Base-by-base conservation (phyloP, 1,140 invertebrate species). In the Ceratosolen solmsi region DNA sequence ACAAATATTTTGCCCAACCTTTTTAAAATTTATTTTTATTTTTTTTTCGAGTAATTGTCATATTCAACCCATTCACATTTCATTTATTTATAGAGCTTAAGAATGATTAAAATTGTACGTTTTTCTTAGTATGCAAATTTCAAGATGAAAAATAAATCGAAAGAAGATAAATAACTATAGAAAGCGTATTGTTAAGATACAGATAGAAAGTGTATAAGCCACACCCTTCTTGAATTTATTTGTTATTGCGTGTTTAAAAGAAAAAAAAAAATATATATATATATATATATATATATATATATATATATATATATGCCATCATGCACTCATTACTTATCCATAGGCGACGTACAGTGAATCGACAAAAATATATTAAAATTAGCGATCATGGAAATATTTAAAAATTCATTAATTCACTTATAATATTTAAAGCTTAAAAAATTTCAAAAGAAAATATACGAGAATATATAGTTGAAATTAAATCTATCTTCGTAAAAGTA, bases 161-260 rank as follows among this genome's bases (percentile, higher is more conserved):
- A 51, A 77, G 54, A 73, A 77, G 2, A 82, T 73, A 71, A 77
- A 82, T 60, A 79, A 79, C 22, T 73, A 74, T 79, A 82, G 9
- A 73, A 73, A 82, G 33, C 38, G 70, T 78, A 73, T 79, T 68
- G 38, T 33, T 41, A 77, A 82, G 71, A 68, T 78, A 83, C 74
- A 79, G 46, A 74, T 79, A 79, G 76, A 79, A 79, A 68, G 58
- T 65, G 73, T 51, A 79, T 79, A 68, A 82, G 36, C 71, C 27
- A 79, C 70, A 79, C 74, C 71, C 58, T 83, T 83, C 71, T 46
- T 79, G n/a, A 78, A 72, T 78, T 82, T 58, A 77, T 82, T 82
- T 82, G 80, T 82, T 82, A 73, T 36, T 82, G 75, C 80, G 80
- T 82, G 68, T 82, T 82, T 82, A 82, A 75, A 78, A 49, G 22